phyloP scores from a whole-genome alignment of 2,888 invertebrate genomes.

The Trichopria drosophilae region DNA sequence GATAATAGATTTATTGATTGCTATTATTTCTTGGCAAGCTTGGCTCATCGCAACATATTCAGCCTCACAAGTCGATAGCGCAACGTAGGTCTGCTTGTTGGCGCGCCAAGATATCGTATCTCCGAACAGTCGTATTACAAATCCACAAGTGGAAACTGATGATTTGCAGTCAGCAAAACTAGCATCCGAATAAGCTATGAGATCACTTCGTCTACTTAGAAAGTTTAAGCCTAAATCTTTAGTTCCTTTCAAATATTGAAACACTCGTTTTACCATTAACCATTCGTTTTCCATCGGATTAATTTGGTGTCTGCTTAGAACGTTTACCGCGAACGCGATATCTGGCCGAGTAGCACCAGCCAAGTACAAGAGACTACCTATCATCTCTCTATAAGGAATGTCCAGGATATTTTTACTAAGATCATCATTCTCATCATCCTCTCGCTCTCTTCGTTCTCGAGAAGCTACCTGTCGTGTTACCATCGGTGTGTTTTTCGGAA shows the following conservation, averaged over 20 bases:
- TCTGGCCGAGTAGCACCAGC: too few species aligned
- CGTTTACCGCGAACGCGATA: too few species aligned
- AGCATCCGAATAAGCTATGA: not conserved
- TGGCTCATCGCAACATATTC: too few species aligned
- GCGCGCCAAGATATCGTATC: conserved; percentile 11
- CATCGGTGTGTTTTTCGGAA: not conserved
- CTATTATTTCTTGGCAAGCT: conserved; percentile 15
- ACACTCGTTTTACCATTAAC: conserved; percentile 1
- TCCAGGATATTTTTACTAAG: not conserved
- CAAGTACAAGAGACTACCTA: too few species aligned
- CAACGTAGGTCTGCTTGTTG: conserved; percentile 15
- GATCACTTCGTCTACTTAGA: not conserved
- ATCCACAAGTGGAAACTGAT: not conserved
- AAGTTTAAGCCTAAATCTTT: not conserved
- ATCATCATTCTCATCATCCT: too few species aligned
- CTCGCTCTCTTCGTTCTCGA: too few species aligned
- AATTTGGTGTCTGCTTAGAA: not conserved
- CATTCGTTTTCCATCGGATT: too few species aligned
- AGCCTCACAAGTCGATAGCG: conserved; percentile 21
- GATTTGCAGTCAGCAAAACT: conserved; percentile 1
- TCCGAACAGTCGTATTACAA: not conserved
- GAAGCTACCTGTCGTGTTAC: conserved; percentile 5
- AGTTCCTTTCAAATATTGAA: not conserved
- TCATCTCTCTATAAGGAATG: too few species aligned
- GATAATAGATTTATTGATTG: conserved; percentile 11